phyloP scores from a whole-genome alignment of 2,888 invertebrate species.

The Chrysomela aeneicollis region DNA sequence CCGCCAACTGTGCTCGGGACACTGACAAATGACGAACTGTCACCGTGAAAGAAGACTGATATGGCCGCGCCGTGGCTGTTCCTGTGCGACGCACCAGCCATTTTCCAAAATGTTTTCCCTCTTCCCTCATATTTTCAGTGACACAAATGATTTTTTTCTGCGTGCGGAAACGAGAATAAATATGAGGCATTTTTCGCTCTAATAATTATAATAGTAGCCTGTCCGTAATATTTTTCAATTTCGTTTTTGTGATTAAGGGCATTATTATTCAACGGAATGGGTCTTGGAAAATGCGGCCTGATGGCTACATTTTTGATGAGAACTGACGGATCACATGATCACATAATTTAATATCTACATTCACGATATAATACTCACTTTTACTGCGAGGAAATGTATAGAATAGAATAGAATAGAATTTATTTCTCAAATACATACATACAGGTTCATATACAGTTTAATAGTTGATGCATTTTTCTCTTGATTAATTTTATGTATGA shows the following conservation, averaged over 20 bases:
- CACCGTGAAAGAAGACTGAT: conserved; percentile 65
- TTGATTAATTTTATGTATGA: too few relatives aligned
- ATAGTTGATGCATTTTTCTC: too few relatives aligned
- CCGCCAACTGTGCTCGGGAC: conserved; percentile 63
- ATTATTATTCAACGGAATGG: conserved; percentile 48
- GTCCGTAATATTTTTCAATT: conserved; percentile 59
- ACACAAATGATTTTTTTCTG: conserved; percentile 49
- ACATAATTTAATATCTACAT: not conserved
- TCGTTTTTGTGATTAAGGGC: conserved; percentile 53
- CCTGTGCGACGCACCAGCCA: conserved; percentile 58
- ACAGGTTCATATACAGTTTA: too few relatives aligned
- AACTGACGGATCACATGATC: not conserved
- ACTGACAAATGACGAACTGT: conserved; percentile 66
- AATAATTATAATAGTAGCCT: conserved; percentile 59
- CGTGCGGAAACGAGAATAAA: conserved; percentile 57
- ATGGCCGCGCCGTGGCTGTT: conserved; percentile 61
- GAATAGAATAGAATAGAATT: too few relatives aligned
- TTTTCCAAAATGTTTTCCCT: conserved; percentile 60
- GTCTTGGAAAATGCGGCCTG: conserved; percentile 40
- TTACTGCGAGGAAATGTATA: too few relatives aligned
- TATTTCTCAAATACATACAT: too few relatives aligned
- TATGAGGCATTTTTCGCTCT: conserved; percentile 58
- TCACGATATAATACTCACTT: not conserved
- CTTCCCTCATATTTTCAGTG: conserved; percentile 56
- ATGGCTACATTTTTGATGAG: conserved; percentile 26